phyloP scores from a whole-genome alignment of 2,888 invertebrate species.

The Dolichomitus sp. region DNA sequence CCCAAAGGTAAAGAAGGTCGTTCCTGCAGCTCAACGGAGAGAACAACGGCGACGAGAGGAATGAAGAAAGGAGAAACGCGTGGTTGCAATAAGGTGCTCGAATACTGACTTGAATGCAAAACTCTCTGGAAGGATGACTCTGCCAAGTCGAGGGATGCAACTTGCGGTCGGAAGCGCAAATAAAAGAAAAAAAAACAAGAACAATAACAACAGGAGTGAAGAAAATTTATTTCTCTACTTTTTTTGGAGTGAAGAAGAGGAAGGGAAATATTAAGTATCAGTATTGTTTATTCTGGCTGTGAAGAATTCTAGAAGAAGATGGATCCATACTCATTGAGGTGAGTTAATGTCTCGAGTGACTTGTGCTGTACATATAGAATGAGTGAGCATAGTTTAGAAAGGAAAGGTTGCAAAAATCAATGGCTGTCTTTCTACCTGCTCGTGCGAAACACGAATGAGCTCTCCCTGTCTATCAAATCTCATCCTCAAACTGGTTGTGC shows the following conservation, averaged over 20 bases:
- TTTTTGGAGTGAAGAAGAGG: not conserved
- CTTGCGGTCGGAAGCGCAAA: conserved; percentile 47
- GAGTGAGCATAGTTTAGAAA: conserved; percentile 35
- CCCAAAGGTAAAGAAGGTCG: conserved; percentile 51
- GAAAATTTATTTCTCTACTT: not conserved
- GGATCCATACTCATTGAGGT: conserved; percentile 83
- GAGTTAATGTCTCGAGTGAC: conserved; percentile 59
- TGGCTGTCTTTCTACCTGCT: conserved; percentile 41
- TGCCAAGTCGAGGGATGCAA: conserved; percentile 48
- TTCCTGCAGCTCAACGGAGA: conserved; percentile 30
- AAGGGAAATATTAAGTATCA: conserved; percentile 38
- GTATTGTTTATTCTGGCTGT: conserved; percentile 66
- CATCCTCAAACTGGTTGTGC: conserved; percentile 9
- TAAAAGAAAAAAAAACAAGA: conserved; percentile 20
- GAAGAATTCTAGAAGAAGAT: conserved; percentile 70
- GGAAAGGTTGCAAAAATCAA: conserved; percentile 46
- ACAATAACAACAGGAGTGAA: conserved; percentile 5
- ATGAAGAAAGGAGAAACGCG: conserved; percentile 17
- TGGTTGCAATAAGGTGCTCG: conserved; percentile 43
- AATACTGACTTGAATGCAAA: conserved; percentile 48
- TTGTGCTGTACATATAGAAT: not conserved
- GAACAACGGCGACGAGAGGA: conserved; percentile 42
- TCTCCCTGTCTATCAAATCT: conserved; percentile 14
- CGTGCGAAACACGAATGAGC: conserved; percentile 3
- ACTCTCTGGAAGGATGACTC: conserved; percentile 40